Base-by-base conservation (phyloP, 2,113 vertebrate genomes). In the Aspiorhynchus laticeps region DNA sequence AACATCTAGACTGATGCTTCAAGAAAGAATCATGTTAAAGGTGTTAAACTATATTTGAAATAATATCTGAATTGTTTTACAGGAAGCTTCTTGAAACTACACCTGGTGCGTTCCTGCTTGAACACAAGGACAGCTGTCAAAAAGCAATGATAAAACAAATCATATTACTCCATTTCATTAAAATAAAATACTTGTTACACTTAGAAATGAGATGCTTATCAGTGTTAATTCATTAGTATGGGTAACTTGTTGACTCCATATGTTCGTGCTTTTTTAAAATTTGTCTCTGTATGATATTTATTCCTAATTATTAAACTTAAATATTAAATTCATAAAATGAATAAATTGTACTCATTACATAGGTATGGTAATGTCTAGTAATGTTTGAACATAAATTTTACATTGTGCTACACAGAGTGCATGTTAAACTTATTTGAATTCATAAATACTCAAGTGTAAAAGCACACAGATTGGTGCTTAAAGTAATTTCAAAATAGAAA, bases 61-160 rank as follows among this genome's bases (percentile, higher is more conserved):
- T 63, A 41, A 81, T 43, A 26, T 65, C 21, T 41, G 12, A 26
- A 38, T 43, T 81, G 24, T 65, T 63, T 81, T 65, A 43, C 59
- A 81, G 59, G 15, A 81, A 28, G 59, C 56, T 65, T 65, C 36
- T 43, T 81, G 53, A 81, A 65, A 65, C 79, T 43, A 43, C 77
- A 38, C 17, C 21, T 59, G 31, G 7, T 63, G n/a, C 1, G 0
- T 26, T 61, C 21, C 33, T 61, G 53, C 33, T 77, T 28, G 14
- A 48, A 73, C 21, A 74, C 36, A 74, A 74, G 9, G 19, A 21
- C 33, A 59, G 9, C 36, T 14, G 2, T n/a, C 11, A 59, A 56
- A n/a, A 7, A 28, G 6, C 26, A 51, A 14, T 53, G 7, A 77
- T 31, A 36, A 48, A 7, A 79, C 9, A 36, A 79, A 79, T 36